Conservation (phyloP, 2,113 vertebrate genomes). For the Apus apus region DNA sequence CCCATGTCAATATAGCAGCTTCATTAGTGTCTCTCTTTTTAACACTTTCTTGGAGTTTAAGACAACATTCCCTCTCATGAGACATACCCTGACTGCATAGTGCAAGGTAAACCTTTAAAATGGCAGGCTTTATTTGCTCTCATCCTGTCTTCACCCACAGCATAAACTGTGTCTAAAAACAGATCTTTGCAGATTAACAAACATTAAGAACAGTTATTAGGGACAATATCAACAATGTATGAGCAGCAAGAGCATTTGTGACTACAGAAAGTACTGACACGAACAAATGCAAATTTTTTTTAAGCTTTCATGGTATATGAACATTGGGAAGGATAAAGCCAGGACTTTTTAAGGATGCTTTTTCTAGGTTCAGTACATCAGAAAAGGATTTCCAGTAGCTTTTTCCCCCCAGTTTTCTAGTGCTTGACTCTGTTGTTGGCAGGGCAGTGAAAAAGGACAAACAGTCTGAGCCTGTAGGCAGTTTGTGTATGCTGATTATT, state of each 20-base stretch:
- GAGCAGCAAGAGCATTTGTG: neutral
- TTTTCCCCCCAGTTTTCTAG: neutral
- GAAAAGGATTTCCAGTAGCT: neutral
- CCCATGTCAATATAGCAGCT: conserved; percentile 19
- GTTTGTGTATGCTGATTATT: neutral
- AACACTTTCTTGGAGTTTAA: conserved; percentile 9
- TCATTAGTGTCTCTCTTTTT: conserved; percentile 51
- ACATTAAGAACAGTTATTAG: neutral
- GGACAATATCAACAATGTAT: neutral
- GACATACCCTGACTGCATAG: neutral
- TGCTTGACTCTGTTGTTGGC: neutral
- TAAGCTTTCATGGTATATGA: neutral
- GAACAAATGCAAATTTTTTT: neutral
- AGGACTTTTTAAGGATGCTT: neutral
- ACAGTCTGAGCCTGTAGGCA: neutral
- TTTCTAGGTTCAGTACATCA: neutral
- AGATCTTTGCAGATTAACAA: neutral
- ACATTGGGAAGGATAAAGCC: neutral
- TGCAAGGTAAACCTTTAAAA: conserved; percentile 15
- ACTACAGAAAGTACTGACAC: neutral
- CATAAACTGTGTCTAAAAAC: neutral
- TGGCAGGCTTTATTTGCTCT: neutral
- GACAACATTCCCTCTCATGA: conserved; percentile 16
- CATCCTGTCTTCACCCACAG: neutral
- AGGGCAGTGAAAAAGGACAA: neutral